Conservation (phyloP, 2,888 invertebrate species). For the Hermaeophaga mercurialis region DNA sequence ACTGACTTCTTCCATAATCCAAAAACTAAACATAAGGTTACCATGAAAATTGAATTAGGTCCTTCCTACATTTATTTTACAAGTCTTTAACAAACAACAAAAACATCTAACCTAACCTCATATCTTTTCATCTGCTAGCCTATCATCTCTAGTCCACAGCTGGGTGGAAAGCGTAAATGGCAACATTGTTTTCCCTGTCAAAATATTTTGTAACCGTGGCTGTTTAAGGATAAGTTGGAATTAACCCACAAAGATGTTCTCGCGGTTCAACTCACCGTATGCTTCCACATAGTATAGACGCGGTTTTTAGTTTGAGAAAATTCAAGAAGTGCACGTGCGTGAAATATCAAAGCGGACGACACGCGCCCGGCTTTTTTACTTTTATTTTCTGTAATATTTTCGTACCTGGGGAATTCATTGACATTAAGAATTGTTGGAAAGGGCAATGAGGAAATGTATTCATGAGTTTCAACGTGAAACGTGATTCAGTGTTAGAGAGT, state of each 20-base stretch:
- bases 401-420: background rate
- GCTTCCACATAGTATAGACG: background rate
- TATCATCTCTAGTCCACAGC: too few species aligned
- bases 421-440: background rate
- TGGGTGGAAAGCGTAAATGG: too few species aligned
- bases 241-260: background rate
- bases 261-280: background rate
- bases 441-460: background rate
- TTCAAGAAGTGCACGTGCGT: slow-evolving; percentile 4
- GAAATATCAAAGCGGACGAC: background rate
- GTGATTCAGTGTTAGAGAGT: background rate
- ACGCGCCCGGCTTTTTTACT: background rate
- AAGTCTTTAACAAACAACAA: too few species aligned
- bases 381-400: background rate
- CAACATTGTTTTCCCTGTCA: too few species aligned
- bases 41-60: too few species aligned
- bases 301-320: background rate
- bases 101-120: too few species aligned
- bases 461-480: background rate
- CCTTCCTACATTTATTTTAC: too few species aligned
- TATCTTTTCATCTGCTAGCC: too few species aligned
- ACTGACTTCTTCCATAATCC: too few species aligned
- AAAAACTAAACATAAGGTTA: too few species aligned
- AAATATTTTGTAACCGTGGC: too few species aligned
- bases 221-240: background rate